Evolutionary conservation across 1,140 invertebrate genomes (phyloP), one percentile per base, ranked within the genome.

Genomic region (Lerema accius): DNA sequence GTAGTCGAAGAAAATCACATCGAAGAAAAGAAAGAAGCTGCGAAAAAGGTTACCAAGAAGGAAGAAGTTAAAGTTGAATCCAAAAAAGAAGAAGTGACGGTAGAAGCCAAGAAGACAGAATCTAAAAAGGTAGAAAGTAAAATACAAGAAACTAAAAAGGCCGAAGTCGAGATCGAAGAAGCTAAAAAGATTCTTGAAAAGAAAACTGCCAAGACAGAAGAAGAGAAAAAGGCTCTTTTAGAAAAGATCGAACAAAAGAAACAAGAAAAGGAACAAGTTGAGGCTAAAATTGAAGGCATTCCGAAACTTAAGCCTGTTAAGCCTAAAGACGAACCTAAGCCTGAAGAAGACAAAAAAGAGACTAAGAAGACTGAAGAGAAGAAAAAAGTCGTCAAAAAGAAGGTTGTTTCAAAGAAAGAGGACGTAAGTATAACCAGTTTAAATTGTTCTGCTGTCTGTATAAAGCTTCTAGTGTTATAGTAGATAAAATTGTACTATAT

Each of bases 231-330:
- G 61, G 89, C 90, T 39, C 80, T 92, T 63, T 82, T 92, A 50
- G 88, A 86, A 70, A 91, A 91, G 68, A 80, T 90, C 63, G 88
- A 92, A 69, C 89, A 91, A 73, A 92, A 92, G 73, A 90, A 89
- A 63, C 63, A 73, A 43, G 83, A 86, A 65, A 73, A 83, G 48
- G 84, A 86, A 71, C 67, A 91, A 78, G 71, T 78, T 9, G 89
- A 91, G 73, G 75, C 82, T 17, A 90, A 92, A 71, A 81, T 91
- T 66, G 93, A 93, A 73, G 88, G 88, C 53, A 91, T 92, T 73
- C 78, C 90, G 32, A 93, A 93, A 82, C 78, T 92, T 2, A 93
- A 92, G 66, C 66, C 90, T 3, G 91, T 92, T 32, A 85, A 91
- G 49, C 91, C 92, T 28, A 84, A 92, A 58, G 93, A 93, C 69